A percentile compares a stretch with the other conserved stretches of the same genome.
These are phyloP conservation scores for Acanthopleura granulata DNA, from an alignment of 2,888 invertebrate genomes.

Conservation along the genomic window DNA sequence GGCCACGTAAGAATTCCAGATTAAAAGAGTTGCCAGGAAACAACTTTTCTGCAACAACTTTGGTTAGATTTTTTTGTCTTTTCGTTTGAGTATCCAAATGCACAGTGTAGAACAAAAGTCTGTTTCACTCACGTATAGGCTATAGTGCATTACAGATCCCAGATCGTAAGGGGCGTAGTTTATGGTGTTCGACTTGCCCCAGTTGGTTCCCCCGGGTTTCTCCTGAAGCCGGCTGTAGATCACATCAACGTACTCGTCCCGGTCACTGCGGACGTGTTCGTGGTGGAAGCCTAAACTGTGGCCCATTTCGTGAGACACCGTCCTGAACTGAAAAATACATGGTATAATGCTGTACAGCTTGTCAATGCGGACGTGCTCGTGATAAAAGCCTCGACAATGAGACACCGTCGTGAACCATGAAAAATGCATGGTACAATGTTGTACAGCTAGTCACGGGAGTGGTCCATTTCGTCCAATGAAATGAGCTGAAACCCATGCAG, in stretches of 20 bases:
- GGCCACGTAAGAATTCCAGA: too few relatives aligned
- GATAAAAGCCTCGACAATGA: not conserved
- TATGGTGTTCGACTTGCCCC: slow-evolving; percentile 9
- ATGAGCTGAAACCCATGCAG: too few relatives aligned
- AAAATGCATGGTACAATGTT: too few relatives aligned
- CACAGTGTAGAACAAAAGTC: not conserved
- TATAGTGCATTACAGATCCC: slow-evolving; percentile 9
- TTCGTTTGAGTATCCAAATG: not conserved
- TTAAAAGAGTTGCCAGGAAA: too few relatives aligned
- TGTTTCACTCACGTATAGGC: slow-evolving; percentile 8
- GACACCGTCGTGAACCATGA: not conserved
- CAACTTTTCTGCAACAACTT: too few relatives aligned
- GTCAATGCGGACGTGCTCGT: not conserved
- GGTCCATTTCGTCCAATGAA: too few relatives aligned
- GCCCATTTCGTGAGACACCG: slow-evolving; percentile 1
- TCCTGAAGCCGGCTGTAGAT: not conserved
- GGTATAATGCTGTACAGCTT: not conserved
- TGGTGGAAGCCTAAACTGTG: slow-evolving; percentile 3
- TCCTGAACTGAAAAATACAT: slow-evolving; percentile 2
- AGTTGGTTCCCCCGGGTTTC: not conserved
- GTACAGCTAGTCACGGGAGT: too few relatives aligned
- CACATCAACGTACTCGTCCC: slow-evolving; percentile 5
- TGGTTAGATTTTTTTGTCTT: not conserved
- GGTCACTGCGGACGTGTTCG: slow-evolving; percentile 9
- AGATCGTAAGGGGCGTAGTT: slow-evolving; percentile 17